Evolutionary conservation across 2,797 vertebrate genomes (phyloP), one percentile per base, ranked within the genome.

Genomic region (Cetoscarus ocellatus): DNA sequence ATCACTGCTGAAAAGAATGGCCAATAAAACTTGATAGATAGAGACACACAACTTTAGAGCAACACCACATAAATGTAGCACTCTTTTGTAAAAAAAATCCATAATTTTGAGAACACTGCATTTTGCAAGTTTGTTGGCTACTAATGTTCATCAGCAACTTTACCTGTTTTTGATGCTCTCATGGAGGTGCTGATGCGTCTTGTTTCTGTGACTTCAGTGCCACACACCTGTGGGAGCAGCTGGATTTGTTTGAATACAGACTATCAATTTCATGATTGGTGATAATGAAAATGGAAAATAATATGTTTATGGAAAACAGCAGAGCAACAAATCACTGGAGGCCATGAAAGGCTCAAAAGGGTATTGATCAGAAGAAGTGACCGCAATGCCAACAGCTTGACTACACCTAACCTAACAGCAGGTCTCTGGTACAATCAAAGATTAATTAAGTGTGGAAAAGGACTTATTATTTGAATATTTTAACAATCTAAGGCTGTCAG

Each of bases 281-380:
- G 47, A 48, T 59, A 58, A 47, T 47, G 10, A 51, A 11, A 17
- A 17, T 13, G 77, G 53, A 67, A 78, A 86, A 75, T 64, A 3
- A 17, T 6, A 27, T 54, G 19, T 1, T n/a, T 36, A 83, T 71
- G 75, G 5, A 84, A 83, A 86, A 45, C 12, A 67, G 57, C 15
- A 48, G 0, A 67, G 9, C 44, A 8, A 12, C 38, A 50, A 35
- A 59, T 47, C 34, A 48, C n/a, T 54, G 12, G n/a, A 17, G 1
- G 19, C 14, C 35, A 14, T 36, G 15, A 42, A 39, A 38, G 1
- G 7, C 3, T 7, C 7, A 49, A 57, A 27, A 27, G 27, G 27
- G 27, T 27, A 27, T 27, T 27, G 27, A 2, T 27, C 27, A 27
- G n/a, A n/a, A 27, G 27, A 27, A n/a, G 27, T 27, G 27, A 27